A percentile compares a stretch with the other conserved stretches of the same genome.
These are phyloP conservation scores for Tokudaia tokunoshimensis DNA, from an alignment of 2,797 vertebrate genomes.

Conservation along the genomic window DNA sequence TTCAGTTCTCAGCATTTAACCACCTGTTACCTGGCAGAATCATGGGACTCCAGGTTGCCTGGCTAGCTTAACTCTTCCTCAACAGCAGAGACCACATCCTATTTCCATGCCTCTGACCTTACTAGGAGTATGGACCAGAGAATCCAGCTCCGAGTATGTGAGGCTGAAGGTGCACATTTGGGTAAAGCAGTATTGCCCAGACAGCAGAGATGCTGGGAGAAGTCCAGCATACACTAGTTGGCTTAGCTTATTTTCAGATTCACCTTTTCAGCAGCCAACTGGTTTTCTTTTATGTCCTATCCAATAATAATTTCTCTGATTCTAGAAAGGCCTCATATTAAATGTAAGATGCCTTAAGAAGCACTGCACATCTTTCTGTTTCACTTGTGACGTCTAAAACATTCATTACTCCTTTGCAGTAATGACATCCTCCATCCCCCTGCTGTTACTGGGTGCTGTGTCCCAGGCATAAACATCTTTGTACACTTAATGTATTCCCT, in stretches of 20 bases:
- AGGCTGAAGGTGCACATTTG: not conserved
- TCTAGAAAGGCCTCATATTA: not conserved
- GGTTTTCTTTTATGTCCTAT: not conserved
- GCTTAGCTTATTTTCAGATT: not conserved
- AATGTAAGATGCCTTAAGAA: conserved; percentile 10
- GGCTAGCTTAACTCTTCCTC: not conserved
- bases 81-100: not conserved
- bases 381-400: not conserved
- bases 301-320: not conserved
- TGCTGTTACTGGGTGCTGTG: not conserved
- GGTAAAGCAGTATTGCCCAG: not conserved
- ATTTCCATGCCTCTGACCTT: not conserved
- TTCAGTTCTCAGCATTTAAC: conserved; percentile 66
- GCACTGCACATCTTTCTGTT: not conserved
- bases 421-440: not conserved
- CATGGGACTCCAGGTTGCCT: not conserved
- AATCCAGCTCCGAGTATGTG: not conserved
- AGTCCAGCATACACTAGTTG: not conserved
- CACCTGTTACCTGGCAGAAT: conserved; percentile 63
- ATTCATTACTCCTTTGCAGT: not conserved
- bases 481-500: not conserved
- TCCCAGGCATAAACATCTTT: not conserved
- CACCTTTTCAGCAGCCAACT: not conserved
- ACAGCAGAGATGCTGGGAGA: not conserved
- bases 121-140: not conserved